Base-by-base conservation (phyloP, 2,888 invertebrate genomes). In the Melinaea marsaeus region DNA sequence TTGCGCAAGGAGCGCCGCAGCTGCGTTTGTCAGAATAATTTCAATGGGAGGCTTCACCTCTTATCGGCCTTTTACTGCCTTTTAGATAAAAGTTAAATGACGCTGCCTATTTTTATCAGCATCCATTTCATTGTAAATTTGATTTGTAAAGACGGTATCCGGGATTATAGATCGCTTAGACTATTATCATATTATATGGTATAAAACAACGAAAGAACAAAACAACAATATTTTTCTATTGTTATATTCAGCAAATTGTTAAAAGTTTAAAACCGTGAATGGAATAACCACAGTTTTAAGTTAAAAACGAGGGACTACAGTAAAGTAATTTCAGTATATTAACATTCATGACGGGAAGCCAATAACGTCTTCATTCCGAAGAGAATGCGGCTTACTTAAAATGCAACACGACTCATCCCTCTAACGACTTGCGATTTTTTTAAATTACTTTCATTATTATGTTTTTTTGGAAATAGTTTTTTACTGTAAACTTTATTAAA, bases 1-100 rank as follows among this genome's bases (percentile, higher is more conserved):
- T 62, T 69, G 48, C 67, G 55, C 62, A 61, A 55, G 58, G 65
- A 54, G 64, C 55, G 45, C 59, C 65, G 62, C 83, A 81, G 80
- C 84, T 84, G 86, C 72, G 76, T 72, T 74, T 81, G 83, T 80
- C 81, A 79, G 78, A 66, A 66, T 69, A 67, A 79, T 83, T 80
- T 76, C 57, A 60, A 63, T 67, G 57, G 47, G 58, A 59, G 63
- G 63, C 59, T 63, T 59, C 45, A 60, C 59, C 61, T 58, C 65
- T 65, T 65, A 62, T 62, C 63, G 63, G 63, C n/a, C 48, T 63
- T 63, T 62, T 65, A 63, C 63, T 58, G 57, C 59, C 55, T 64
- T 64, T 58, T 56, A 58, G 62, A 61, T 63, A 65, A 68, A 65
- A 57, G 58, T 63, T 63, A 51, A 62, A 65, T 64, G 58, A 57